Evolutionary conservation across 2,113 vertebrate genomes (phyloP).

Genomic region (Mesoclemmys tuberculata): DNA sequence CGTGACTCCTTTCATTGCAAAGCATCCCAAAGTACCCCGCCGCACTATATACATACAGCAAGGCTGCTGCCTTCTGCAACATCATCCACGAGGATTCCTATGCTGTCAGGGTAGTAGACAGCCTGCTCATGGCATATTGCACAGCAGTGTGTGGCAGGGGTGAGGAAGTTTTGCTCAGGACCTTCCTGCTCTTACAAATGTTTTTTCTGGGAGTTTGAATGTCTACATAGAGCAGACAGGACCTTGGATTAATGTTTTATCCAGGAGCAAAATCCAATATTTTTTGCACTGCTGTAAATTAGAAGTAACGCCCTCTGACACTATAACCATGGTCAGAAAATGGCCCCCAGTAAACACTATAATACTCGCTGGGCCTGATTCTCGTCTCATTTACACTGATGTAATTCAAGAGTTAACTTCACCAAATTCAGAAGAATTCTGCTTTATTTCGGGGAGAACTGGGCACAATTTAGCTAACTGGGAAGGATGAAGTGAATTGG

Average conservation of each 20-base stretch:
- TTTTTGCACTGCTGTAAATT: neutral
- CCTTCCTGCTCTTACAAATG: rapidly evolving
- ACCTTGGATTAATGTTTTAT: neutral
- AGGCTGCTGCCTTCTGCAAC: rapidly evolving
- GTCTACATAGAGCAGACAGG: neutral
- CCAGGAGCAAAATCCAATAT: neutral
- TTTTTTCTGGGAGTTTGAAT: neutral
- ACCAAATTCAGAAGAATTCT: neutral
- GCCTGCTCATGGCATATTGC: neutral
- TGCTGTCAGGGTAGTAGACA: neutral
- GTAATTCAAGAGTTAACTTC: neutral
- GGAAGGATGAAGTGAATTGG: neutral
- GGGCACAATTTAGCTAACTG: neutral
- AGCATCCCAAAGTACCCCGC: rapidly evolving
- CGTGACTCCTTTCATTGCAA: neutral
- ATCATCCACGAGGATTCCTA: neutral
- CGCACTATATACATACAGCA: rapidly evolving
- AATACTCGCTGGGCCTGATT: neutral
- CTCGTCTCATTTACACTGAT: neutral
- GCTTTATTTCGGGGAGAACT: neutral
- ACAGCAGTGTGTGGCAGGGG: rapidly evolving
- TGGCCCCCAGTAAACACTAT: neutral
- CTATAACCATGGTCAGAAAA: neutral
- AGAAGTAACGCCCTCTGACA: neutral
- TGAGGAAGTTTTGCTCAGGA: neutral